Percentiles rank a stretch among this genome's conserved stretches.
Conservation (phyloP, 2,113 vertebrate species). For the Junco hyemalis region DNA sequence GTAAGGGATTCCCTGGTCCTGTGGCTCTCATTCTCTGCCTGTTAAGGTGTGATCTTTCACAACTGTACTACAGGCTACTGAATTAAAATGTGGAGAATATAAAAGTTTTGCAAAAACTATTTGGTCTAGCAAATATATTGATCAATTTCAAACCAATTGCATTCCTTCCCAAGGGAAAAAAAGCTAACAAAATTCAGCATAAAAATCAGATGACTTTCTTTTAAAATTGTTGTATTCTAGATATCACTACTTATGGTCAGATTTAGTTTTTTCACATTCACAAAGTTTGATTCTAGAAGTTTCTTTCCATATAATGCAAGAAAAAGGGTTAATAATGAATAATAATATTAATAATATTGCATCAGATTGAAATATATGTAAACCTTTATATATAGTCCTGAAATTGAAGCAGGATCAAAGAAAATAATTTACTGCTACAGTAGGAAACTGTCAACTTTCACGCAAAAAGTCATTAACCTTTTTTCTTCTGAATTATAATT, state of each 20-base stretch:
- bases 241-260: background rate
- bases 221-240: background rate
- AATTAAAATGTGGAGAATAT: background rate
- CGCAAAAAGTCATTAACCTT: constrained; percentile 8
- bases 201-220: background rate
- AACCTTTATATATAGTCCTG: background rate
- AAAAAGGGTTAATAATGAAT: background rate
- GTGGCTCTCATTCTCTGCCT: background rate
- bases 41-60: background rate
- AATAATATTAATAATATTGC: background rate
- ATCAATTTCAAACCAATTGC: background rate
- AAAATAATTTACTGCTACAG: background rate
- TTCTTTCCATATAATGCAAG: background rate
- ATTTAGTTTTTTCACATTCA: background rate
- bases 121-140: background rate
- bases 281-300: background rate
- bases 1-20: accelerated
- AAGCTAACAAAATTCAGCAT: background rate
- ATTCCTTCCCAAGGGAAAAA: background rate
- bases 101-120: background rate
- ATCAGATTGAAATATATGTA: background rate
- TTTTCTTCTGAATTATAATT: constrained; percentile 66
- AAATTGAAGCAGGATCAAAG: background rate
- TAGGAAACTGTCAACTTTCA: constrained; percentile 18
- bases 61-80: background rate